A percentile compares a stretch with the other conserved stretches of the same genome.
These are phyloP conservation scores for Lycodopsis pacificus DNA, from an alignment of 2,797 vertebrate species.

Conservation along the genomic window DNA sequence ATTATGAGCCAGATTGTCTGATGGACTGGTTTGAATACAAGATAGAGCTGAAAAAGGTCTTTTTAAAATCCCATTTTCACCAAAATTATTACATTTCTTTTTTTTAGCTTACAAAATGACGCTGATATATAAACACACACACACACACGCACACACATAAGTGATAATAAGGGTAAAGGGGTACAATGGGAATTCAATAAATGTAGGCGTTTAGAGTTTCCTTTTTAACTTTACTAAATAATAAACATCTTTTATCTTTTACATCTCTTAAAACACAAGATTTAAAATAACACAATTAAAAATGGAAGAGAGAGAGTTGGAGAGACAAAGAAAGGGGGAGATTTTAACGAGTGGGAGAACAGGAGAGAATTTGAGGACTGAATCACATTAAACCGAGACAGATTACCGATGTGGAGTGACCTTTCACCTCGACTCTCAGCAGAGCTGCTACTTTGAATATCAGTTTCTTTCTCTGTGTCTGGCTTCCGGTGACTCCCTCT, in stretches of 20 bases:
- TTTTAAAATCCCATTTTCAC: neutral
- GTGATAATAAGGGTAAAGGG: neutral
- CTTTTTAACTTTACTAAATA: neutral
- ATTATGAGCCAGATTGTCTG: neutral
- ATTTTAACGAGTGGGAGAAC: neutral
- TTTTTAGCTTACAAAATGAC: too few relatives aligned
- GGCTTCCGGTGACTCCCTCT: conserved; percentile 12
- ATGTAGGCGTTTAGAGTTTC: conserved; percentile 1
- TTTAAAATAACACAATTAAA: conserved; percentile 16
- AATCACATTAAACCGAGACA: conserved; percentile 22
- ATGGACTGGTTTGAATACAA: neutral
- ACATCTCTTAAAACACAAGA: conserved; percentile 33
- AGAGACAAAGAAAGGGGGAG: neutral
- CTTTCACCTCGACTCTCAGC: conserved; percentile 38
- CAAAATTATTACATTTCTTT: neutral
- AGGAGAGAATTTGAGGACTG: neutral
- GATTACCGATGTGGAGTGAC: neutral
- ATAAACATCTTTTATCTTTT: neutral
- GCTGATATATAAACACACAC: neutral
- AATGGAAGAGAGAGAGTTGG: conserved; percentile 4
- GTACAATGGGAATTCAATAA: neutral
- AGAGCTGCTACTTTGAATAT: conserved; percentile 34
- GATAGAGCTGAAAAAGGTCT: neutral
- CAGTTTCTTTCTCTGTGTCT: conserved; percentile 5
- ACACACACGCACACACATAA: too few relatives aligned